phyloP scores from a whole-genome alignment of 2,797 vertebrate species.

The Silurus aristotelis region DNA sequence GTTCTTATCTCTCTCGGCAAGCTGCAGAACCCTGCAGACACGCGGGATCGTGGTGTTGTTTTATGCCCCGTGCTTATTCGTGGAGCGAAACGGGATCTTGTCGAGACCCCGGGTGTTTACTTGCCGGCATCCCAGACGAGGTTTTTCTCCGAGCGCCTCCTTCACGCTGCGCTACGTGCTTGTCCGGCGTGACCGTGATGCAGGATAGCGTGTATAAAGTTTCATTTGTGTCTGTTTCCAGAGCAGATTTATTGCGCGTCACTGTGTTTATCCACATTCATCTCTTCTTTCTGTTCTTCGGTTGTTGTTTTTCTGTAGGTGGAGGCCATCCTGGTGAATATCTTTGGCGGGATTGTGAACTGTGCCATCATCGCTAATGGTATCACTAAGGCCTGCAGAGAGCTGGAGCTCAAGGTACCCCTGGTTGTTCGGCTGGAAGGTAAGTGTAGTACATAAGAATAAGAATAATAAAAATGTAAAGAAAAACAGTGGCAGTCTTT shows the following conservation, averaged over 20 bases:
- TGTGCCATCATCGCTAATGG: conserved; percentile 97
- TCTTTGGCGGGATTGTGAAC: conserved; percentile 98
- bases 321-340: conserved; percentile 96
- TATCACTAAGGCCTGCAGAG: conserved; percentile 93
- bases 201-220: background rate
- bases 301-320: conserved; percentile 72
- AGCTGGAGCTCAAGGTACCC: conserved; percentile 92
- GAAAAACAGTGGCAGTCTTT: too few species aligned
- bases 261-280: background rate
- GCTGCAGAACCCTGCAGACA: background rate
- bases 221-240: background rate
- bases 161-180: background rate
- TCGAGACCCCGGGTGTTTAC: conserved; percentile 8
- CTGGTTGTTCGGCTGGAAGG: conserved; percentile 96
- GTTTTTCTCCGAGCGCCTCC: background rate
- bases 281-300: background rate
- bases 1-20: conserved; percentile 3
- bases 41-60: background rate
- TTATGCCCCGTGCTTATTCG: conserved; percentile 19
- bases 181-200: background rate
- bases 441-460: conserved; percentile 54
- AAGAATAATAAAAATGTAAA: too few species aligned
- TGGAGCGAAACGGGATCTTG: background rate
- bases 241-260: background rate
- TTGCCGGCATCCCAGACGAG: background rate